Evolutionary conservation across 2,888 invertebrate species (phyloP), one percentile per base, ranked within the genome.

Genomic region (Automeris io): DNA sequence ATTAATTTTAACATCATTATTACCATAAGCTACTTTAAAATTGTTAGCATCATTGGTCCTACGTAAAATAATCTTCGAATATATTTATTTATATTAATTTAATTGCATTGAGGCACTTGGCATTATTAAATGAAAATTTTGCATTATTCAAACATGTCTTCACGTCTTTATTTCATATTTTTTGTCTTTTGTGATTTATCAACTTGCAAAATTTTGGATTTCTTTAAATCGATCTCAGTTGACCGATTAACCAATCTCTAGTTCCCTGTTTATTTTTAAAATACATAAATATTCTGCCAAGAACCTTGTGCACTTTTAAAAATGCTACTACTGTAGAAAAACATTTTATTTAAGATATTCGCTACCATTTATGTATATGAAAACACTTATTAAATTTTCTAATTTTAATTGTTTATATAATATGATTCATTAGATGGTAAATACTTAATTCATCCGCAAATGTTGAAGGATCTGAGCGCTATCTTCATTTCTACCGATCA

Each of bases 321-420:
- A 68, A 69, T 59, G 54, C 61, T 71, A 73, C 54, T 33, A 42
- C 51, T 46, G 24, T 26, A 18, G 16, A 29, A 29, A 29, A 50
- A 29, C 7, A 16, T 9, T 16, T 29, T n/a, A 8, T 29, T 16
- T 16, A 11, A 29, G n/a, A n/a, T n/a, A n/a, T n/a, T n/a, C n/a
- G n/a, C 29, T 24, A 43, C 54, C 43, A 37, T 51, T 56, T 57
- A 63, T 68, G 70, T 74, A 70, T 71, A 80, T 75, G 75, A 76
- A 79, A 78, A 79, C 77, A 74, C 70, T 61, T 62, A 71, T 67
- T 61, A 52, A 53, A 60, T 55, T 60, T 60, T 47, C 62, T 57
- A 57, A 60, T 54, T 60, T 58, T 13, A 29, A 29, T 29, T 16
- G 16, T 29, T 47, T 57, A 54, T 59, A 58, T 46, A 59, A 43